These are phyloP conservation scores for Cheirogaleus major DNA, from an alignment of 2,797 vertebrate genomes.

Conservation along the genomic window DNA sequence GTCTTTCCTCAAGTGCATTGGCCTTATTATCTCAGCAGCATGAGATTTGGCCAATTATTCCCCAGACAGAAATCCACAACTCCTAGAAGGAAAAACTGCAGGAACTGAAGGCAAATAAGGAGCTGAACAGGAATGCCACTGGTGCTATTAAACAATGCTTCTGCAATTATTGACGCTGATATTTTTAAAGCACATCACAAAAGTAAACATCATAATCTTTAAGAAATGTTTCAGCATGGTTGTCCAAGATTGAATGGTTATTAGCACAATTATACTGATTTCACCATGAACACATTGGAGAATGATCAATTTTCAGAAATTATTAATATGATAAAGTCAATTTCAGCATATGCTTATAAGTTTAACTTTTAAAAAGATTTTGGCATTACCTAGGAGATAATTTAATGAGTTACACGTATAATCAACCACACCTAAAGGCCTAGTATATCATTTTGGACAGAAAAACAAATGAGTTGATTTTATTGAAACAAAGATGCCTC, in stretches of 20 bases:
- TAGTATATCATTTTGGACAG: constrained; percentile 18
- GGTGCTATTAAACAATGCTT: constrained; percentile 18
- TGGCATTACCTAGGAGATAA: background rate
- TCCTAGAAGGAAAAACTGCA: constrained; percentile 43
- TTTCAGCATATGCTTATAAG: background rate
- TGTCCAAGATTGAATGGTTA: constrained; percentile 16
- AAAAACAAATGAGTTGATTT: constrained; percentile 26
- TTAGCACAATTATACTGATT: constrained; percentile 7
- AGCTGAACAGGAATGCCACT: background rate
- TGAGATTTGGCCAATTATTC: constrained; percentile 40
- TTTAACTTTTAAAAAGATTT: constrained; percentile 33
- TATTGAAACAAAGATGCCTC: background rate
- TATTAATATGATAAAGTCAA: background rate
- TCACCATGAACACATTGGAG: background rate
- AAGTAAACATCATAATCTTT: constrained; percentile 8
- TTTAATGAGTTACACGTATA: constrained; percentile 20
- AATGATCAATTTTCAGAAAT: constrained; percentile 42
- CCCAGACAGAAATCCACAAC: constrained; percentile 14
- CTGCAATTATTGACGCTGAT: constrained; percentile 44
- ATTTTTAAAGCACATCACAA: background rate
- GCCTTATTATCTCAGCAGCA: background rate
- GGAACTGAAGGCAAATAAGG: background rate
- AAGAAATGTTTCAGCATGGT: constrained; percentile 18
- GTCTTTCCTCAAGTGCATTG: background rate
- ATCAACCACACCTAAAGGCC: background rate